Conservation (phyloP, 2,113 vertebrate species). For the Agapornis roseicollis region DNA sequence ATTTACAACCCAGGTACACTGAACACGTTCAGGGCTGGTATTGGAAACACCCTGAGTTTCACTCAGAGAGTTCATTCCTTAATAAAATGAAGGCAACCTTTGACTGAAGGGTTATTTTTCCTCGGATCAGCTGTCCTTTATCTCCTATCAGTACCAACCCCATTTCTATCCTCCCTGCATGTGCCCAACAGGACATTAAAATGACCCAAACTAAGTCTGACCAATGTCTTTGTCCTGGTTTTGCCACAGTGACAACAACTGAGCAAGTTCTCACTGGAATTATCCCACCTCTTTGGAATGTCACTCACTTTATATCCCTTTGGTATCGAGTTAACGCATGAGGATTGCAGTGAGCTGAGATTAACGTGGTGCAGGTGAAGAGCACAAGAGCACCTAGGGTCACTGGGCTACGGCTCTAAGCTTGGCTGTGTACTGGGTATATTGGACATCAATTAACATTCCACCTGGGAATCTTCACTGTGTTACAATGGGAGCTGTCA, state of each 20-base stretch:
- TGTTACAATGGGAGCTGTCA: fast-evolving
- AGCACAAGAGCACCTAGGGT: neutral
- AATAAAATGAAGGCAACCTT: fast-evolving
- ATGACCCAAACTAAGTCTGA: neutral
- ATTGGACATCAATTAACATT: neutral
- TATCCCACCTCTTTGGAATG: neutral
- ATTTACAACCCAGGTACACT: neutral
- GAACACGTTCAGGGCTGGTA: neutral
- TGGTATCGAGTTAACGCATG: neutral
- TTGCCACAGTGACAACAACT: neutral
- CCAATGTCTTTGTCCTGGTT: fast-evolving
- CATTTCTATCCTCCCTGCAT: neutral
- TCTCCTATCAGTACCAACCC: neutral
- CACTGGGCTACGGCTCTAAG: neutral
- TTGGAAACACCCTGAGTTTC: neutral
- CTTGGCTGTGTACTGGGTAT: neutral
- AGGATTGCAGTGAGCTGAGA: neutral
- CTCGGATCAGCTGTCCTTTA: neutral
- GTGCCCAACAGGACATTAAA: neutral
- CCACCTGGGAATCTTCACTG: fast-evolving
- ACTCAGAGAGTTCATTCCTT: neutral
- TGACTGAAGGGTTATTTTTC: neutral
- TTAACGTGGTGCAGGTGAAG: neutral
- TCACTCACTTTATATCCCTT: neutral
- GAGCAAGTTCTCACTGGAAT: neutral